phyloP scores from a whole-genome alignment of 2,888 invertebrate species.

The Drosophila trichaetosa region DNA sequence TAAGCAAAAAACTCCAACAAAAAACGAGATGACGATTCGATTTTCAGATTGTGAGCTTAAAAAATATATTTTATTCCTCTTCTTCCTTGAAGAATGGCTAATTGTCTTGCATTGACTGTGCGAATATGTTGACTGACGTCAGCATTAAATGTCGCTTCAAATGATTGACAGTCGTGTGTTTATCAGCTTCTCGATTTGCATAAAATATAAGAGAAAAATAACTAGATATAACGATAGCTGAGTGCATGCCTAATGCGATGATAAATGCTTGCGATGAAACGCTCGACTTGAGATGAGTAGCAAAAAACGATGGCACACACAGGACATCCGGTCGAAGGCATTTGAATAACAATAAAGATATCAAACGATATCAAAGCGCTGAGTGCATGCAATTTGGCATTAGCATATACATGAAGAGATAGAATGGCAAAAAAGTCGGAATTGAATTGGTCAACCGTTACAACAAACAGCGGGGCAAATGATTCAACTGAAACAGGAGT shows the following conservation, averaged over 20 bases:
- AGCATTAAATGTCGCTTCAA: conserved; percentile 8
- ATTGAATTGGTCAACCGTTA: conserved; percentile 78
- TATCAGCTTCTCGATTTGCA: conserved; percentile 47
- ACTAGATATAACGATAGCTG: conserved; percentile 22
- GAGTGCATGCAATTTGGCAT: conserved; percentile 51
- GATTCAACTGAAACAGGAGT: conserved; percentile 56
- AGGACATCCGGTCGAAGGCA: conserved; percentile 73
- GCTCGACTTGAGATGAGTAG: conserved; percentile 56
- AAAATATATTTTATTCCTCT: neutral
- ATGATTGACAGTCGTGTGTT: conserved; percentile 23
- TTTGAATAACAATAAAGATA: conserved; percentile 73
- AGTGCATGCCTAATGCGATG: conserved; percentile 74
- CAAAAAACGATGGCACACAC: conserved; percentile 19
- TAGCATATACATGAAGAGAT: conserved; percentile 46
- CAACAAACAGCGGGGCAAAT: conserved; percentile 52
- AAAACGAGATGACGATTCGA: neutral
- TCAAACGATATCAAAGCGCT: conserved; percentile 62
- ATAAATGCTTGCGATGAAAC: conserved; percentile 76
- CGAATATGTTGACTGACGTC: conserved; percentile 25
- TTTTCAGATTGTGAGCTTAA: neutral
- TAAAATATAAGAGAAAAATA: conserved; percentile 50
- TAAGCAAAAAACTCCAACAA: neutral
- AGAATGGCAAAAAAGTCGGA: conserved; percentile 33
- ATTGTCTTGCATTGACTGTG: conserved; percentile 20
- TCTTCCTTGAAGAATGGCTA: neutral